Evolutionary conservation across 2,113 vertebrate genomes (phyloP).

Genomic region (Trachemys scripta): DNA sequence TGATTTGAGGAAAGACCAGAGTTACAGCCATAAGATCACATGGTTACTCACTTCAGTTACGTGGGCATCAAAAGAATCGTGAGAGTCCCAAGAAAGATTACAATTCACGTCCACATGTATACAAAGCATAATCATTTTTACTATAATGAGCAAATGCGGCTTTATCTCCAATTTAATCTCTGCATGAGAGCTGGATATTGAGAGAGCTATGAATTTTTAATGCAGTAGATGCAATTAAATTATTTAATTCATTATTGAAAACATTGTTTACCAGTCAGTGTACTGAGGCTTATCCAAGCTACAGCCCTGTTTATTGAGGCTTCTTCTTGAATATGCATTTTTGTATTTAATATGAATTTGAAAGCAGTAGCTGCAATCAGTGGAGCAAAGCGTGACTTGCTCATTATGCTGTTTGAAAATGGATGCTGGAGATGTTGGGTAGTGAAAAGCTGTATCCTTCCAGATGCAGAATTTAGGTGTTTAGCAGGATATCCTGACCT

Average conservation of each 20-base stretch:
- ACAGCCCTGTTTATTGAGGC: background rate
- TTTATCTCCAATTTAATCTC: background rate
- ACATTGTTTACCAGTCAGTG: background rate
- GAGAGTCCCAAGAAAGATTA: background rate
- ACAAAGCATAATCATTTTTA: background rate
- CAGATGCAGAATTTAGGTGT: background rate
- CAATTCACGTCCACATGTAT: background rate
- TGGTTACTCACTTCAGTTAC: background rate
- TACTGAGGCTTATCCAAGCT: background rate
- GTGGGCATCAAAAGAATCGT: background rate
- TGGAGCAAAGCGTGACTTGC: background rate
- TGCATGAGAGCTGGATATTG: fast-evolving
- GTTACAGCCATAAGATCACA: background rate
- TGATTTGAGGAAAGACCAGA: background rate
- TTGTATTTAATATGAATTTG: background rate
- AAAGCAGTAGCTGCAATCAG: background rate
- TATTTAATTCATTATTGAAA: background rate
- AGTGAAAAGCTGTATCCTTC: background rate
- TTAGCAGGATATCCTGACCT: background rate
- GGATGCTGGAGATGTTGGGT: background rate
- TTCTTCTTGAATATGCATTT: background rate
- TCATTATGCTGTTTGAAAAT: background rate
- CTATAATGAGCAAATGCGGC: background rate
- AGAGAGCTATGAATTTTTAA: background rate
- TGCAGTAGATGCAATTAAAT: background rate